A percentile compares a stretch with the other conserved stretches of the same genome.
Evolutionary conservation across 2,113 vertebrate species (phyloP).

Genomic region (Myxocyprinus asiaticus): DNA sequence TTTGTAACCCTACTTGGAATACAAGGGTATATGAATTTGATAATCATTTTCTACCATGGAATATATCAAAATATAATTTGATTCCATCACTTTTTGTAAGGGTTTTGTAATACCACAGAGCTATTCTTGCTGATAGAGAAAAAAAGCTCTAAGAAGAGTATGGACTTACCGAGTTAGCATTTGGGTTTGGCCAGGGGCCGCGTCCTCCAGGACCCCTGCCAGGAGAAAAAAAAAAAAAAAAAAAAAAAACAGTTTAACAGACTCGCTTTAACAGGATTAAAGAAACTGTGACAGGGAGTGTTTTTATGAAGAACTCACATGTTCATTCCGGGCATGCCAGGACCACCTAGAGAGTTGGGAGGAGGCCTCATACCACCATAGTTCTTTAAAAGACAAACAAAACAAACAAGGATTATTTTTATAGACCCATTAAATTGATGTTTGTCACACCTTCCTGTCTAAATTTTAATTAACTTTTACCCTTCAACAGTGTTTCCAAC

Average conservation of each 20-base stretch:
- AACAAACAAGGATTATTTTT: background rate
- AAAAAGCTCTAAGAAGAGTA: no score
- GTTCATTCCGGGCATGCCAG: conserved; percentile 77
- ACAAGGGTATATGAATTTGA: no score
- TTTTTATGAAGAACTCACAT: conserved; percentile 72
- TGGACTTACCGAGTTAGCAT: conserved; percentile 77
- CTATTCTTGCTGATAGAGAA: background rate
- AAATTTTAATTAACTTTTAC: no score
- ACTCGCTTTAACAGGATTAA: background rate
- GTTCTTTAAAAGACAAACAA: conserved; percentile 62
- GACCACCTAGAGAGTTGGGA: conserved; percentile 75
- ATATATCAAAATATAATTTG: no score
- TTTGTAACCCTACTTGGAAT: no score
- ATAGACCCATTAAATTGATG: no score
- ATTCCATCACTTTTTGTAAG: background rate
- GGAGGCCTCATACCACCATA: conserved; percentile 79
- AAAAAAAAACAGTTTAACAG: background rate
- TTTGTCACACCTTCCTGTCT: no score
- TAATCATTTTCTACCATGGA: no score
- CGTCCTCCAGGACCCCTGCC: conserved; percentile 84
- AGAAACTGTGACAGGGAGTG: background rate
- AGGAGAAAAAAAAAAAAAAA: conserved; percentile 26
- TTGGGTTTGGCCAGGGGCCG: conserved; percentile 80
- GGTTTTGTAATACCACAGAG: background rate
- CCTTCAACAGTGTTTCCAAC: no score